A percentile compares a stretch with the other conserved stretches of the same genome.
These are phyloP conservation scores for Pterois miles DNA, from an alignment of 2,797 vertebrate genomes.

Conservation along the genomic window DNA sequence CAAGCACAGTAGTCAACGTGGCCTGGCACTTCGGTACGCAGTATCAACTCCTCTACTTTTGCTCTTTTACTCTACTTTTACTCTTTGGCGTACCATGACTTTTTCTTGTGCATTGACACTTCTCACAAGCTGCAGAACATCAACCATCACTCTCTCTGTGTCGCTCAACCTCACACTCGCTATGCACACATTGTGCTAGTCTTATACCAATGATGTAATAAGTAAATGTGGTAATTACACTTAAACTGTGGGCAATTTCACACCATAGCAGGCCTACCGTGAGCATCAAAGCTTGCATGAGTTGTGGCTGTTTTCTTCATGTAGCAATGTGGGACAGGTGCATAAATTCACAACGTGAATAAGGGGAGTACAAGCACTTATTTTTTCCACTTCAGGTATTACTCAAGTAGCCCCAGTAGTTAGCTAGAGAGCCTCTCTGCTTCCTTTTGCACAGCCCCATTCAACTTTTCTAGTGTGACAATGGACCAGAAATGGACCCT, in stretches of 20 bases:
- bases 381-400: background rate
- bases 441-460: background rate
- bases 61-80: too few species aligned
- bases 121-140: too few species aligned
- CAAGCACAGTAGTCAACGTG: fast-evolving
- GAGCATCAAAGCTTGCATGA: too few species aligned
- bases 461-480: background rate
- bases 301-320: fast-evolving
- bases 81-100: too few species aligned
- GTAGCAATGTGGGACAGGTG: fast-evolving
- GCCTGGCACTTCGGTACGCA: too few species aligned
- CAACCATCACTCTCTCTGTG: background rate
- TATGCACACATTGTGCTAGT: background rate
- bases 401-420: background rate
- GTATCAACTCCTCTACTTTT: background rate
- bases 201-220: background rate
- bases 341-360: background rate
- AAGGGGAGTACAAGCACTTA: background rate
- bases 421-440: background rate
- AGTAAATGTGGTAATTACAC: background rate
- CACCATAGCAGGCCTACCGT: background rate
- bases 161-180: background rate
- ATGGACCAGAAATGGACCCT: background rate
- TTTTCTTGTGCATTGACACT: too few species aligned
- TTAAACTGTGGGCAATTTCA: background rate